Evolutionary conservation across 2,113 vertebrate species (phyloP), one percentile per base, ranked within the genome.

Genomic region (Coturnix japonica): DNA sequence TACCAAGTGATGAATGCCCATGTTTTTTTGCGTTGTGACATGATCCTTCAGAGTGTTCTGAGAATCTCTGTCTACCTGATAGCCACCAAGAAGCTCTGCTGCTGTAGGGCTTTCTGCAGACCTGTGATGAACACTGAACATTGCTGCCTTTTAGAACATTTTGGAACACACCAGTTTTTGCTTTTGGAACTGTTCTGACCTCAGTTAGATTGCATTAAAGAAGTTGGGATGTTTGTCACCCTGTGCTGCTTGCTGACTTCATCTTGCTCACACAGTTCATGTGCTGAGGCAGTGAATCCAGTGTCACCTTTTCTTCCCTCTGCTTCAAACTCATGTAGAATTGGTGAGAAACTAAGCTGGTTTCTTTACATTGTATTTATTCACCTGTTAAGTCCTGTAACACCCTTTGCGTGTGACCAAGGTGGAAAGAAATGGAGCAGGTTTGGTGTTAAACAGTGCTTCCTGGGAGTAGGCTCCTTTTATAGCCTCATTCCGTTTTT

Each of bases 51-150:
- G 22, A 57, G 63, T 91, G 87, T 85, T 76, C 75, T 94, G 90
- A 89, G 92, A 33, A 59, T 67, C 2, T 86, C 53, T 91, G 92
- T 82, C 94, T 90, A 3, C 57, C 92, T 93, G 92, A 7, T 91
- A 92, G 94, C 94, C 78, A 30, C 87, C 63, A 7, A 71, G 90
- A 43, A 88, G 3, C 64, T 4, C 25, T 11, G 6, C 4, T 86
- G 63, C 85, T 6, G 3, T 2, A 2, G 26, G 77, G 85, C 49
- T 16, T 79, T n/a, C 49, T 0, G 3, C 30, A 4, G 12, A 67
- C 57, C 84, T 21, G 39, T 31, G 10, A 44, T 0, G 22, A 3
- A 35, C 69, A 8, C 33, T 53, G 51, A n/a, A 31, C n/a, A 2
- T 3, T 6, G 44, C 6, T 26, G 0, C 33, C 13, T 0, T 12